Conservation (phyloP, 1,140 invertebrate genomes). For the Ptiloglossa arizonensis region DNA sequence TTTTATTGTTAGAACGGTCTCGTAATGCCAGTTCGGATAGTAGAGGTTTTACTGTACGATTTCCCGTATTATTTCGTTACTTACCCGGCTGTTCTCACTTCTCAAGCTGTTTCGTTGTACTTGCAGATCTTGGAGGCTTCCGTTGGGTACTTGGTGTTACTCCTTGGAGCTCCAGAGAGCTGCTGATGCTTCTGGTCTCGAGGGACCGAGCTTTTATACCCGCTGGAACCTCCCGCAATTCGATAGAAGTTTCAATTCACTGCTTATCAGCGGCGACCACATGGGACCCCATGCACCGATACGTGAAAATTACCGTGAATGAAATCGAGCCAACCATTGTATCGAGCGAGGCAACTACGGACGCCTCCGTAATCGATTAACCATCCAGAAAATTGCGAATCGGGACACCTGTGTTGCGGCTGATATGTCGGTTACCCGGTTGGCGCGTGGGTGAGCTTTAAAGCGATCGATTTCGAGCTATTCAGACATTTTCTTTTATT, state of each 20-base stretch:
- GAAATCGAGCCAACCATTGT: slow-evolving; percentile 40
- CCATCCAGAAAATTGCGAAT: slow-evolving; percentile 64
- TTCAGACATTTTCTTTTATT: not conserved
- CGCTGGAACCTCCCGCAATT: slow-evolving; percentile 66
- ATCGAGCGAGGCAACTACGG: slow-evolving; percentile 48
- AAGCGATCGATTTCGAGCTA: not conserved
- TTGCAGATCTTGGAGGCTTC: not conserved
- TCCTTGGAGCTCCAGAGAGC: slow-evolving; percentile 49
- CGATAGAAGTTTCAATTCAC: slow-evolving; percentile 76
- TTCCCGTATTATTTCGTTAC: not conserved
- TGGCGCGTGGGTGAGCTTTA: slow-evolving; percentile 26
- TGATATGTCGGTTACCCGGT: slow-evolving; percentile 26
- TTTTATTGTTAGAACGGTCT: too few relatives aligned
- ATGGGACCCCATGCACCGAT: slow-evolving; percentile 71
- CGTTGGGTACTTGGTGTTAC: slow-evolving; percentile 24
- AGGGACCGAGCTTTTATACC: slow-evolving; percentile 72
- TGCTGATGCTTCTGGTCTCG: slow-evolving; percentile 61
- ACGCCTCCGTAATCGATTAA: slow-evolving; percentile 55
- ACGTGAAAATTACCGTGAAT: slow-evolving; percentile 64
- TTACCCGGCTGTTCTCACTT: not conserved
- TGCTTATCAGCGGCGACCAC: slow-evolving; percentile 78
- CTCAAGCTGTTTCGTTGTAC: too few relatives aligned
- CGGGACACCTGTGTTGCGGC: slow-evolving; percentile 8
- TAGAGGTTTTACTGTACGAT: not conserved
- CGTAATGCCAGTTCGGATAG: too few relatives aligned